Percentiles rank a stretch among this genome's conserved stretches.
These are phyloP conservation scores for Alaudala cheleensis DNA, from an alignment of 2,113 vertebrate genomes.

Conservation along the genomic window DNA sequence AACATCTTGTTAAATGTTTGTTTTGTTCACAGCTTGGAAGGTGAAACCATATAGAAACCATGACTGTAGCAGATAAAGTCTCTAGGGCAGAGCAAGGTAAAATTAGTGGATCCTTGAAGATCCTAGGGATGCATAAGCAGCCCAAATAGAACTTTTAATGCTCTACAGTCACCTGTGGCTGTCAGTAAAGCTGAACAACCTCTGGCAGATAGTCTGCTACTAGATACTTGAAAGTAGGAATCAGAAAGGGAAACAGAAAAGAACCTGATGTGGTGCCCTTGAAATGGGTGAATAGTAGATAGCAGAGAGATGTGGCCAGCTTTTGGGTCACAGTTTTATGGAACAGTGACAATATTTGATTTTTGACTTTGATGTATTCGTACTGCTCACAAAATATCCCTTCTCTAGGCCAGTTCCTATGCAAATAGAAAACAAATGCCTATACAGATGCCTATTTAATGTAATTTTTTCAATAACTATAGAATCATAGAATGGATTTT, in stretches of 20 bases:
- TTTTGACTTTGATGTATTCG: background rate
- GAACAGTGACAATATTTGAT: background rate
- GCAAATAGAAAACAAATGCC: background rate
- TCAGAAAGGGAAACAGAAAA: accelerated
- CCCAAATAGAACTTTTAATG: background rate
- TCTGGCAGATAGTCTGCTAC: background rate
- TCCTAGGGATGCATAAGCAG: background rate
- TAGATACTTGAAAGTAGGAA: background rate
- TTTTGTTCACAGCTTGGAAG: background rate
- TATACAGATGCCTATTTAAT: background rate
- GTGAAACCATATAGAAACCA: background rate
- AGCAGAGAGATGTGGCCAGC: accelerated
- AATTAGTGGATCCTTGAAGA: background rate
- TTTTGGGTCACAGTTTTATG: background rate
- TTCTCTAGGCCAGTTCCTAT: background rate
- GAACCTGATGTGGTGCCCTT: background rate
- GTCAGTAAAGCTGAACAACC: background rate
- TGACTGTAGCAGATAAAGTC: background rate
- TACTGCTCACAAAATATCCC: background rate
- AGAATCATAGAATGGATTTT: background rate
- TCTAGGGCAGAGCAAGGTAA: background rate
- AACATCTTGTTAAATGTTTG: background rate
- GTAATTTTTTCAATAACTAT: background rate
- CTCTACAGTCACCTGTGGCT: background rate
- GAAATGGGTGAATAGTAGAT: accelerated